phyloP scores from a whole-genome alignment of 2,113 vertebrate genomes.

The Sakesphorus luctuosus region DNA sequence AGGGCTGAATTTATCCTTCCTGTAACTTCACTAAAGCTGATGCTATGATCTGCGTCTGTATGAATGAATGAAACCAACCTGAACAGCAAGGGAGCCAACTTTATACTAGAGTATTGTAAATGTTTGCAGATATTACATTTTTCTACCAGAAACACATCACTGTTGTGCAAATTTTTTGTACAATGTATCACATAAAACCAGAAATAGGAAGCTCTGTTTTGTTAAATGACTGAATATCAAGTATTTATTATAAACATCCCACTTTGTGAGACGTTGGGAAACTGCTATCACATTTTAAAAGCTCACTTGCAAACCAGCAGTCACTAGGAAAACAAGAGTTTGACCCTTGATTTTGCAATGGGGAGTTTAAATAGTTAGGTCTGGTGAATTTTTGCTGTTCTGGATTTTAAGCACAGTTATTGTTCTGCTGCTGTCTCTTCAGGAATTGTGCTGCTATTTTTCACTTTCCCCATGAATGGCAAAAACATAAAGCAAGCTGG shows the following conservation, averaged over 20 bases:
- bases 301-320: not conserved
- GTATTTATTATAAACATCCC: not conserved
- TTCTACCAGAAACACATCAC: not conserved
- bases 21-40: not conserved
- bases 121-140: not conserved
- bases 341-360: not conserved
- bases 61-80: not conserved
- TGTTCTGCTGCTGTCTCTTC: slow-evolving; percentile 19
- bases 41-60: not conserved
- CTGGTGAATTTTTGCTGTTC: slow-evolving; percentile 9
- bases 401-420: not conserved
- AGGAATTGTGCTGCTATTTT: slow-evolving; percentile 13
- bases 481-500: slow-evolving; percentile 49
- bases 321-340: not conserved
- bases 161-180: not conserved
- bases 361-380: not conserved
- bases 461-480: slow-evolving; percentile 35
- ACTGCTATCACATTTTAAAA: not conserved
- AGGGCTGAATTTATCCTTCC: slow-evolving; percentile 25
- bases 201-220: not conserved
- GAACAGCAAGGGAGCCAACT: not conserved
- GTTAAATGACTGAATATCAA: not conserved
- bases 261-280: not conserved
- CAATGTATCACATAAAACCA: not conserved
- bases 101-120: not conserved